Percentiles rank a stretch among this genome's conserved stretches.
Evolutionary conservation across 2,797 vertebrate species (phyloP).

Genomic region (Sphenopsis melanotis): DNA sequence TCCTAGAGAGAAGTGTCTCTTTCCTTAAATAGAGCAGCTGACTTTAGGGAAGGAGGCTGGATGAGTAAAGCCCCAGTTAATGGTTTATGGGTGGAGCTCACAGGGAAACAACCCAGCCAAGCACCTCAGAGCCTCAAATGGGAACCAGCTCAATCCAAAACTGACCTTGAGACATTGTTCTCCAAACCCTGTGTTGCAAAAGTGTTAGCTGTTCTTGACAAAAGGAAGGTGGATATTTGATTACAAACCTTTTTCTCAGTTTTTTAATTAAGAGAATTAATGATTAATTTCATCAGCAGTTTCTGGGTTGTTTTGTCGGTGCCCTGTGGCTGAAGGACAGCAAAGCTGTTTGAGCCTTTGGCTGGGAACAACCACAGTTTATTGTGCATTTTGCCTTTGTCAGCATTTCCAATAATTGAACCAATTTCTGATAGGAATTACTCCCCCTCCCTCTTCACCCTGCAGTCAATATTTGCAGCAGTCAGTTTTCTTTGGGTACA

Average conservation of each 20-base stretch:
- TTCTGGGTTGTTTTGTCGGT: neutral
- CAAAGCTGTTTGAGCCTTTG: neutral
- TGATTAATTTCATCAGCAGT: constrained; percentile 28
- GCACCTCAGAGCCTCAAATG: neutral
- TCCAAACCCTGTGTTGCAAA: neutral
- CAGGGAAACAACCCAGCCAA: neutral
- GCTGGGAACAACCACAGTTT: neutral
- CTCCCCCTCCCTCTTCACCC: neutral
- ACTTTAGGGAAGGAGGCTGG: neutral
- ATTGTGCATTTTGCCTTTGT: neutral
- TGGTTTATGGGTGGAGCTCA: neutral
- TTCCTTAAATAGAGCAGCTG: neutral
- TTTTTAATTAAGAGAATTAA: constrained; percentile 42
- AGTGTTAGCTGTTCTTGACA: neutral
- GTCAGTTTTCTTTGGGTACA: neutral
- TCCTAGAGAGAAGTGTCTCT: neutral
- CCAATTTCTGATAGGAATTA: neutral
- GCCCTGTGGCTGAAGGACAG: constrained; percentile 13
- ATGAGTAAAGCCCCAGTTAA: neutral
- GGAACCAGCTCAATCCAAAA: neutral
- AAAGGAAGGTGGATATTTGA: neutral
- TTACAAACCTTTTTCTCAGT: neutral
- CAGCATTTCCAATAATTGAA: constrained; percentile 17
- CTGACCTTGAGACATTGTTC: neutral
- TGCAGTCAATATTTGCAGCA: neutral